These are phyloP conservation scores for Oceanites oceanicus DNA, from an alignment of 2,113 vertebrate genomes.

Conservation along the genomic window DNA sequence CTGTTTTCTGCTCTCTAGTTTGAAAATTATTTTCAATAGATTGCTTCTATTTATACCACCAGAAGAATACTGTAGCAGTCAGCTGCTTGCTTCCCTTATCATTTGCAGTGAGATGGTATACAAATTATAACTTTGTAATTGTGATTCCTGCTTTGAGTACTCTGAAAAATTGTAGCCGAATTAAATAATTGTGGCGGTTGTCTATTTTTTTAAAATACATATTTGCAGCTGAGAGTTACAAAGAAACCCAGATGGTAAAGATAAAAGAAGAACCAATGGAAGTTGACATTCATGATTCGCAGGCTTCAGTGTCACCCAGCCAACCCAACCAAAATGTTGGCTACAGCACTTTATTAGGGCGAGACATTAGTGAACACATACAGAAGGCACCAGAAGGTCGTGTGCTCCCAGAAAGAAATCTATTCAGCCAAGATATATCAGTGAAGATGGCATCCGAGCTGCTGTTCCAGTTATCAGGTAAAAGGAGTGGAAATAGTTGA, in stretches of 20 bases:
- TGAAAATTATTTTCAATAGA: constrained; percentile 12
- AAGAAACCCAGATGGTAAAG: constrained; percentile 85
- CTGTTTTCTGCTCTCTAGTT: neutral
- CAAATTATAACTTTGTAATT: neutral
- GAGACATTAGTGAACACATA: constrained; percentile 85
- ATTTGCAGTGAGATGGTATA: neutral
- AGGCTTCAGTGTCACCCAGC: constrained; percentile 77
- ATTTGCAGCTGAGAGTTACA: constrained; percentile 89
- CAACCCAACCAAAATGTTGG: constrained; percentile 80
- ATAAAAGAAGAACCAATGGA: constrained; percentile 98
- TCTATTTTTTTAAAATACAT: constrained; percentile 3
- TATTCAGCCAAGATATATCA: constrained; percentile 99
- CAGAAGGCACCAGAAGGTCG: constrained; percentile 85
- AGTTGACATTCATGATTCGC: constrained; percentile 86
- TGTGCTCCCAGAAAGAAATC: constrained; percentile 88
- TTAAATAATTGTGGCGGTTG: constrained; percentile 18
- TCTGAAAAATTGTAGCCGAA: constrained; percentile 22
- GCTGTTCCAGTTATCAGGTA: constrained; percentile 97
- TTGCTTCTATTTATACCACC: constrained; percentile 2
- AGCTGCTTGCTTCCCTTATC: constrained; percentile 1
- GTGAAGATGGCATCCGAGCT: constrained; percentile 99
- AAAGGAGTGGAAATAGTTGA: neutral
- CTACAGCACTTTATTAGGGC: constrained; percentile 92
- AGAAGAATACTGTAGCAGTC: neutral
- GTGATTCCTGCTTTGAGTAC: constrained; percentile 7